phyloP scores from a whole-genome alignment of 2,113 vertebrate genomes.

The Noturus placidus region DNA sequence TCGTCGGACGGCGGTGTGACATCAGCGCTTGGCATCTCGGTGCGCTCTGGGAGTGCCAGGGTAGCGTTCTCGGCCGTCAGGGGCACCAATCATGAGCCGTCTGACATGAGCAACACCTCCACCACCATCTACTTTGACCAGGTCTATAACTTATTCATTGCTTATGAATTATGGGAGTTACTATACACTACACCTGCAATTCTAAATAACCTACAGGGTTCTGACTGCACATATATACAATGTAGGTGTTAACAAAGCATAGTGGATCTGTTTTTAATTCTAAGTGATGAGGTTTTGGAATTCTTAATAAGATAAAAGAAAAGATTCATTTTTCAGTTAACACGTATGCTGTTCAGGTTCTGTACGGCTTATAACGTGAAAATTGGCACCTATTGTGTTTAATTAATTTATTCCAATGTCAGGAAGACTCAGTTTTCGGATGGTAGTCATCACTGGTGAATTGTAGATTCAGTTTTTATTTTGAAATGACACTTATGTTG shows the following conservation, averaged over 20 bases:
- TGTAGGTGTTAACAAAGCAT: background rate
- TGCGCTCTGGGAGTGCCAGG: conserved; percentile 94
- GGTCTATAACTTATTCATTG: conserved; percentile 67
- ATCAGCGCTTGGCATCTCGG: conserved; percentile 94
- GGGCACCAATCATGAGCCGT: conserved; percentile 93
- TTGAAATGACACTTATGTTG: background rate
- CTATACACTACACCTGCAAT: background rate
- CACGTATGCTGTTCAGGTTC: background rate
- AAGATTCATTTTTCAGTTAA: background rate
- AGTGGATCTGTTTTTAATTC: background rate
- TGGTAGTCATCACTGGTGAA: background rate
- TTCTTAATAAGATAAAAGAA: background rate
- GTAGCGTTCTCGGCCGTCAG: conserved; percentile 96
- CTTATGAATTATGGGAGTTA: conserved; percentile 12
- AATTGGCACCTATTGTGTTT: background rate
- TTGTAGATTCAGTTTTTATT: background rate
- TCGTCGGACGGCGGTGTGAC: conserved; percentile 94
- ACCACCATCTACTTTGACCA: conserved; percentile 99
- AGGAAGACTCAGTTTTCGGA: background rate
- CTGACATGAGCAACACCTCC: conserved; percentile 98
- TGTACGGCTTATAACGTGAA: background rate
- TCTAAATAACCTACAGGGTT: background rate
- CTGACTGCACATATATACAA: background rate
- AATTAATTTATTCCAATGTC: background rate
- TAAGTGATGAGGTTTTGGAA: background rate